Evolutionary conservation across 2,888 invertebrate species (phyloP), one percentile per base, ranked within the genome.

Genomic region (Lapara coniferarum): DNA sequence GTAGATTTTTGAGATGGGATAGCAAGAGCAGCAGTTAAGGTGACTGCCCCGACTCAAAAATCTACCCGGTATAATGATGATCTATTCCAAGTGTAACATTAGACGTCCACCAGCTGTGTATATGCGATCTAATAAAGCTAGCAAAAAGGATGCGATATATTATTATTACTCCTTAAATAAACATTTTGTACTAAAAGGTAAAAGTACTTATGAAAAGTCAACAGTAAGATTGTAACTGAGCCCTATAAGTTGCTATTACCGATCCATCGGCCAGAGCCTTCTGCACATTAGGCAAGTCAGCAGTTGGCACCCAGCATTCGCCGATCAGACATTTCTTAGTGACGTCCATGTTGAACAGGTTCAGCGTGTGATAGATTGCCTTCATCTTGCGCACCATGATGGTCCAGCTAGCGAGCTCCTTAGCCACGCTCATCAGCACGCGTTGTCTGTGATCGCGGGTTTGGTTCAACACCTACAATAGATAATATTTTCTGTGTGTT

Each of bases 361-460:
- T 98, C 80, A 98, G 94, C 0, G 97, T 97, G 89, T 98, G 97
- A 92, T 98, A 98, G 86, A 98, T 97, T 69, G 98, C 97, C 90
- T 98, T 98, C 95, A 98, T 97, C 92, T 98, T 98, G 76, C 97
- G 95, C 51, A 98, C 98, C 96, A 98, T 98, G 73, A 98, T 95
- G 78, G 95, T 96, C 98, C 98, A 98, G 85, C 96, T 96, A 73
- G 97, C 96, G 74, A 98, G 93, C 85, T 98, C 97, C 86, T 98
- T 98, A 66, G 98, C 97, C 0, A 98, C 98, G 76, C 97, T 97
- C 14, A 96, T 95, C 53, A 98, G 92, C 0, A 98, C 98, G 55
- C 98, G 95, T 83, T 97, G 97, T 66, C 98, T 95, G 89, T 98
- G 98, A 89, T 98, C 98, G 86, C 97, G 96, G n/a, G 98, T 98